Evolutionary conservation across 2,797 vertebrate species (phyloP).

Genomic region (Fistularia commersonii): DNA sequence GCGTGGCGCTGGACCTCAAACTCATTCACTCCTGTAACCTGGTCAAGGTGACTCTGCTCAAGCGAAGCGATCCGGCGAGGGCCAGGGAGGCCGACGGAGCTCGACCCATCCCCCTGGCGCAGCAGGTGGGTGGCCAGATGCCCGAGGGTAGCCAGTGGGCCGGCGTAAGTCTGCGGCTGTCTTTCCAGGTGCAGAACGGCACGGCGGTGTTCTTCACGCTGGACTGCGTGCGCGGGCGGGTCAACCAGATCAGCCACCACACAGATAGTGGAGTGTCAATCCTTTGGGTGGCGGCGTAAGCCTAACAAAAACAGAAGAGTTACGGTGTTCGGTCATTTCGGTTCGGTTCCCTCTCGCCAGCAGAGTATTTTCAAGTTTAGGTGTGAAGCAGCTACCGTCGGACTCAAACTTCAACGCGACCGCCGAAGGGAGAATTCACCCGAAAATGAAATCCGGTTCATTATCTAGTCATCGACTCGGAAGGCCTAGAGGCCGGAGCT

Average conservation of each 20-base stretch:
- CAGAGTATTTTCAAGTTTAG: not conserved
- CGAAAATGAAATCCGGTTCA: too few species aligned
- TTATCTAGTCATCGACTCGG: too few species aligned
- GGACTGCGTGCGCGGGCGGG: constrained; percentile 84
- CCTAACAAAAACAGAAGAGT: not conserved
- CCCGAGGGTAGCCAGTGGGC: constrained; percentile 84
- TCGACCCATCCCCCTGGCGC: constrained; percentile 68
- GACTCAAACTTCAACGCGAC: too few species aligned
- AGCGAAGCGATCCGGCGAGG: constrained; percentile 32
- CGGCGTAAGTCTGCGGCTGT: constrained; percentile 76
- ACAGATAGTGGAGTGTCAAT: constrained; percentile 80
- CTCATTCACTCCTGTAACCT: constrained; percentile 86
- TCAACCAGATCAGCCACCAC: constrained; percentile 85
- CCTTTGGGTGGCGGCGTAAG: constrained; percentile 82
- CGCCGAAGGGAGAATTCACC: too few species aligned
- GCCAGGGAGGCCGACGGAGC: constrained; percentile 49
- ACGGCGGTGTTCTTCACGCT: constrained; percentile 79
- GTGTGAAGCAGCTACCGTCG: too few species aligned
- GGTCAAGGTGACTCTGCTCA: constrained; percentile 81
- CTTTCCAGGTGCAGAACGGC: constrained; percentile 80
- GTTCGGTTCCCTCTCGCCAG: constrained; percentile 1
- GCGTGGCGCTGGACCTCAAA: constrained; percentile 80
- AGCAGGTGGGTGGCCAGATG: constrained; percentile 86
- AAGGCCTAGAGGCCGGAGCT: too few species aligned
- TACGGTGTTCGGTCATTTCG: not conserved